Base-by-base conservation (phyloP, 2,797 vertebrate species). In the Cygnus olor region DNA sequence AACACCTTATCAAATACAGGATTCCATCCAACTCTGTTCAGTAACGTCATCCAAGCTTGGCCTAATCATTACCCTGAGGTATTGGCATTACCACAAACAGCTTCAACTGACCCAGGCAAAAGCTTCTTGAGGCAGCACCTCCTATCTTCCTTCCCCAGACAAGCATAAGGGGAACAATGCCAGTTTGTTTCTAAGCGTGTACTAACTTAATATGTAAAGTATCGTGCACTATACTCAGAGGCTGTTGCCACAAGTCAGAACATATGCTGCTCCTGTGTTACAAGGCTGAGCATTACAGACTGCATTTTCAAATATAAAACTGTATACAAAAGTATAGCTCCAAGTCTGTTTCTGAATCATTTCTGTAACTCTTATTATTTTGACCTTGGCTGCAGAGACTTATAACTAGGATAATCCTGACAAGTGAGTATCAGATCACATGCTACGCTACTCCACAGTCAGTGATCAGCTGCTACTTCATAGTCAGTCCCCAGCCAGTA, bases 211-310 rank as follows among this genome's bases (percentile, higher is more conserved):
- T 9, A 30, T 8, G 49, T 51, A 9, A 28, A 61, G 24, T 6
- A 28, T 49, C 72, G 42, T 90, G 60, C n/a, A 5, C 3, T 2
- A 2, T 12, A 4, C 20, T 18, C 1, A 0, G 24, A 38, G 69
- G 63, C 71, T 1, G 8, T 36, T 87, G 53, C 81, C 3, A 0
- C 16, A 1, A 9, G 21, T 36, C 69, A 70, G 61, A 54, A 8
- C 28, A 8, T 12, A 15, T 3, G 2, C 17, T 0, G 7, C n/a
- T 44, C 11, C 53, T 30, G 20, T 0, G 10, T 0, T 13, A 22
- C 2, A 19, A 32, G 24, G 19, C 47, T 66, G 18, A 57, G 32
- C 16, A 1, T 4, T 22, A 8, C 18, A 32, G 64, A 38, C 4
- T 10, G 20, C 65, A 36, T 45, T 27, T 54, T 21, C 16, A 20